Conservation (phyloP, 1,140 invertebrate genomes). For the Gyrodactylus bullatarudis region DNA sequence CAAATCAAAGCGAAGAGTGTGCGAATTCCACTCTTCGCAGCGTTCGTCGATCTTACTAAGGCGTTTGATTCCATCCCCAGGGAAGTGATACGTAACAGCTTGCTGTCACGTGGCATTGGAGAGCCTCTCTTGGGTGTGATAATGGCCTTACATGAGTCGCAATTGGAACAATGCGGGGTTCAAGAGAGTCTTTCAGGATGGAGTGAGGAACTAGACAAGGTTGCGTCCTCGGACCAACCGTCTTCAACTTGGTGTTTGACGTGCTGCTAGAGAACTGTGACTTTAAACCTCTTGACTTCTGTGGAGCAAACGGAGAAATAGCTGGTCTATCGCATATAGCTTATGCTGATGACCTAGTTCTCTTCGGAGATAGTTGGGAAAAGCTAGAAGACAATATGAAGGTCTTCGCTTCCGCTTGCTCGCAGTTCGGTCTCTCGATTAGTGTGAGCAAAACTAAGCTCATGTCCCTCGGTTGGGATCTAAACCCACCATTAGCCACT, state of each 20-base stretch:
- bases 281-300: neutral
- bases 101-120: neutral
- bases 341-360: too few species aligned
- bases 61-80: neutral
- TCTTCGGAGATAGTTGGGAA: too few species aligned
- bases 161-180: too few species aligned
- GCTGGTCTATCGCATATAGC: too few species aligned
- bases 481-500: too few species aligned
- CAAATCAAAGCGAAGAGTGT: neutral
- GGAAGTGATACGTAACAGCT: neutral
- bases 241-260: neutral
- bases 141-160: neutral
- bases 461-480: too few species aligned
- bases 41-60: neutral
- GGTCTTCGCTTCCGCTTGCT: too few species aligned
- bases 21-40: neutral
- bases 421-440: too few species aligned
- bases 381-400: too few species aligned
- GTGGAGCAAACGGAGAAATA: too few species aligned
- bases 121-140: neutral
- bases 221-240: neutral
- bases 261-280: neutral
- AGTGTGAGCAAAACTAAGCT: too few species aligned
- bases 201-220: neutral
- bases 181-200: neutral